These are phyloP conservation scores for Protomyctophum bolini DNA, from an alignment of 2,113 vertebrate genomes.

Conservation along the genomic window DNA sequence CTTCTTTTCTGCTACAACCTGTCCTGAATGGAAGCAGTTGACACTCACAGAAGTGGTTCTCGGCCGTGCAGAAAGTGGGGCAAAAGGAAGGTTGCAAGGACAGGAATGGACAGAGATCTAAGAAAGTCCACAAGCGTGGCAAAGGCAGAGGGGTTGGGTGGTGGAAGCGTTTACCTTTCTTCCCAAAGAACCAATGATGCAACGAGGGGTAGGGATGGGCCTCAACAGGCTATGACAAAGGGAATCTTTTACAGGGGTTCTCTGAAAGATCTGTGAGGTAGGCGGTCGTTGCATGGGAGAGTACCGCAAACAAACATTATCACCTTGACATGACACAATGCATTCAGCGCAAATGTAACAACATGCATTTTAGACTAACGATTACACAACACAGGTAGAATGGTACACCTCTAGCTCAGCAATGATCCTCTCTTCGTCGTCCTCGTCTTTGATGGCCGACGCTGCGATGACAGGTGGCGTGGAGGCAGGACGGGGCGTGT, in stretches of 20 bases:
- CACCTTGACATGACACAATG: conserved; percentile 6
- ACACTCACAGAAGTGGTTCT: neutral
- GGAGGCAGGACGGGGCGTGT: conserved; percentile 88
- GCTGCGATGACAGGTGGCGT: conserved; percentile 90
- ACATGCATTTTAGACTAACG: too few relatives aligned
- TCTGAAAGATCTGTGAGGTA: conserved; percentile 88
- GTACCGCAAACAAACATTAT: conserved; percentile 35
- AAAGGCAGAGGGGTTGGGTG: conserved; percentile 1
- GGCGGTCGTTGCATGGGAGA: conserved; percentile 26
- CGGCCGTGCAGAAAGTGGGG: neutral
- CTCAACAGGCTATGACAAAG: conserved; percentile 77
- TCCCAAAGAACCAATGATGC: conserved; percentile 77
- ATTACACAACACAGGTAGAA: too few relatives aligned
- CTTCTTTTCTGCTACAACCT: neutral
- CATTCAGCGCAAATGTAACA: neutral
- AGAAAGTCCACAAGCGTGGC: conserved; percentile 19
- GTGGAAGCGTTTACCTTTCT: conserved; percentile 85
- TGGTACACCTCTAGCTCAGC: conserved; percentile 90
- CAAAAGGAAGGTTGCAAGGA: too few relatives aligned
- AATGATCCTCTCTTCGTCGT: conserved; percentile 90
- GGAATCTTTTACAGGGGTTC: conserved; percentile 74
- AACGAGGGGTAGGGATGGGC: conserved; percentile 68
- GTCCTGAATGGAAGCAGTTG: neutral
- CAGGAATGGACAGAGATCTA: neutral
- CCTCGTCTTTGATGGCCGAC: conserved; percentile 86